Evolutionary conservation across 2,797 vertebrate species (phyloP).

Genomic region (Coendou prehensilis): DNA sequence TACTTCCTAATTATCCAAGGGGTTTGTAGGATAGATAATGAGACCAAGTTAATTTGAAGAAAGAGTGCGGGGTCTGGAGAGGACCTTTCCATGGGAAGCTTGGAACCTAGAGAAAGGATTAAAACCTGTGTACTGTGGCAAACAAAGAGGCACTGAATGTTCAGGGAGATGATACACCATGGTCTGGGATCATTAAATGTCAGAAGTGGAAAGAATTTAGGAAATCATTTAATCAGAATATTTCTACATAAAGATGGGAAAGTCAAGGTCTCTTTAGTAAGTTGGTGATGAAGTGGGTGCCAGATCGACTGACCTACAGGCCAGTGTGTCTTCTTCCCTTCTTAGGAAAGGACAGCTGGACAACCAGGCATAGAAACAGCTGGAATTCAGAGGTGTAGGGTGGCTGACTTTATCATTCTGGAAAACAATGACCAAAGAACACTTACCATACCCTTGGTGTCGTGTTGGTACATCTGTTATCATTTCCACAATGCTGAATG

Average conservation of each 20-base stretch:
- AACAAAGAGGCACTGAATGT: neutral
- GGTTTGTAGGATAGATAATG: neutral
- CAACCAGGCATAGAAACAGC: neutral
- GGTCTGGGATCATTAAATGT: neutral
- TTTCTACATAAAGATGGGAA: neutral
- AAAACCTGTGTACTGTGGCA: neutral
- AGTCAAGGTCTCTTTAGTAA: neutral
- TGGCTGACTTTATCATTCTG: neutral
- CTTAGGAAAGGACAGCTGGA: neutral
- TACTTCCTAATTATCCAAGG: neutral
- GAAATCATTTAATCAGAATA: neutral
- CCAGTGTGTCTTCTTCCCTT: neutral
- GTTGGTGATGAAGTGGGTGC: too few species aligned
- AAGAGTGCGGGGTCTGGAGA: neutral
- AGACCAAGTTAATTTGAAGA: neutral
- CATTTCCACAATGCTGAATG: neutral
- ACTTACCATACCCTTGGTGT: neutral
- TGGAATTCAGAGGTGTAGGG: neutral
- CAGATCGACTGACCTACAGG: neutral
- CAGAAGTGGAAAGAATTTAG: neutral
- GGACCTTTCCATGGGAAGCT: neutral
- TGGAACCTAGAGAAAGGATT: neutral
- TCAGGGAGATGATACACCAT: neutral
- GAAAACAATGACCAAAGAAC: neutral
- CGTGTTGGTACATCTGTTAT: neutral